Evolutionary conservation across 2,113 vertebrate species (phyloP).

Genomic region (Sterrhoptilus dennistouni): DNA sequence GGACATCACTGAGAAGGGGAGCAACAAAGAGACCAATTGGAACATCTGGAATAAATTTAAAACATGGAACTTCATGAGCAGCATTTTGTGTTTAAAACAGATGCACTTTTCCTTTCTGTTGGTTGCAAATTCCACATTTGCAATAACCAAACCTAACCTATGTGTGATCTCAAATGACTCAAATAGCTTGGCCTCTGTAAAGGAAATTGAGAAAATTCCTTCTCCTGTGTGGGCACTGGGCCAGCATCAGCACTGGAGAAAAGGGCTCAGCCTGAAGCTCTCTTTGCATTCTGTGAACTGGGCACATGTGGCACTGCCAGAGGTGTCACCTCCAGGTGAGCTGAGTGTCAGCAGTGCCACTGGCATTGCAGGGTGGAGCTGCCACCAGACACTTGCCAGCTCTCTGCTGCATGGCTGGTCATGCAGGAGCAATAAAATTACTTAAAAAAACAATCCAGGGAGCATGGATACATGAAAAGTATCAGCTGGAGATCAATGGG

Average conservation of each 20-base stretch:
- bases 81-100: slow-evolving; percentile 35
- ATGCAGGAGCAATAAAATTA: background rate
- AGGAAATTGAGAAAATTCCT: slow-evolving; percentile 71
- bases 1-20: background rate
- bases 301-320: background rate
- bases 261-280: background rate
- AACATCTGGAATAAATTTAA: slow-evolving; percentile 66
- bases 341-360: background rate
- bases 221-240: slow-evolving; percentile 46
- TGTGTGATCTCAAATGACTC: slow-evolving; percentile 42
- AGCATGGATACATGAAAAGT: background rate
- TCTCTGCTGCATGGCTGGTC: background rate
- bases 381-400: background rate
- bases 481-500: background rate
- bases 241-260: slow-evolving; percentile 7
- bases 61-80: background rate
- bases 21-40: slow-evolving; percentile 25
- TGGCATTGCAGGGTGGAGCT: background rate
- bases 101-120: slow-evolving; percentile 45
- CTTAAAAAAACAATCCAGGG: background rate
- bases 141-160: slow-evolving; percentile 44
- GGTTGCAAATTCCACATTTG: slow-evolving; percentile 23
- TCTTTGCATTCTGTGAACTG: background rate
- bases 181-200: slow-evolving; percentile 39
- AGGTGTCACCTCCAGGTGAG: background rate